Base-by-base conservation (phyloP, 2,888 invertebrate genomes). In the Drosophila anomalata region DNA sequence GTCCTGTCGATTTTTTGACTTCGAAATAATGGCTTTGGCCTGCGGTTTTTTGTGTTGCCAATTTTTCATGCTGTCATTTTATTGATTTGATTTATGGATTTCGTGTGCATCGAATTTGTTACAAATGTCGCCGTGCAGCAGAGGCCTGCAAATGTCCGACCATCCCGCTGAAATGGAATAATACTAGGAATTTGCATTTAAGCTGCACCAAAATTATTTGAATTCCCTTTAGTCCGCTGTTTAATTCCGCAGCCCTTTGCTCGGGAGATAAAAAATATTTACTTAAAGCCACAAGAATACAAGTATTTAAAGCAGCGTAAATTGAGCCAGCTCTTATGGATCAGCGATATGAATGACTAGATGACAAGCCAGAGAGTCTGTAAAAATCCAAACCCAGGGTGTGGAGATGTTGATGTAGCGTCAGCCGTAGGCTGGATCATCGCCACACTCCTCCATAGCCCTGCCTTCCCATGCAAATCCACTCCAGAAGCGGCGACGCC, bases 1-100 rank as follows among this genome's bases (percentile, higher is more conserved):
- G 50, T 12, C 22, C 55, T 51, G 51, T 52, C 53, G 54, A 57
- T 57, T 71, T 71, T 77, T 60, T 53, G 67, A 71, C 53, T 79
- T 76, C 56, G 22, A 62, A 70, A 68, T 66, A 80, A 68, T 80
- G 66, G 75, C 62, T 36, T 75, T 70, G 67, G 22, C 53, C 67
- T 80, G 87, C 70, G 78, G 55, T 70, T 72, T 72, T 79, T 77
- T 77, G 71, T 83, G 68, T 63, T 73, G 58, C 69, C 78, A 77
- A 77, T 77, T 86, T 83, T 79, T 73, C 73, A 71, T 75, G 77
- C 73, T 80, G 75, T 77, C 80, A 75, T 87, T 87, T 80, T 69
- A 78, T 79, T 78, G 78, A 80, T 80, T 75, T 80, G 85, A 81
- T 81, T 87, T 81, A 81, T 81, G 71, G 75, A 60, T 73, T 79